Evolutionary conservation across 2,888 invertebrate genomes (phyloP).

Genomic region (Ophion ellenae): DNA sequence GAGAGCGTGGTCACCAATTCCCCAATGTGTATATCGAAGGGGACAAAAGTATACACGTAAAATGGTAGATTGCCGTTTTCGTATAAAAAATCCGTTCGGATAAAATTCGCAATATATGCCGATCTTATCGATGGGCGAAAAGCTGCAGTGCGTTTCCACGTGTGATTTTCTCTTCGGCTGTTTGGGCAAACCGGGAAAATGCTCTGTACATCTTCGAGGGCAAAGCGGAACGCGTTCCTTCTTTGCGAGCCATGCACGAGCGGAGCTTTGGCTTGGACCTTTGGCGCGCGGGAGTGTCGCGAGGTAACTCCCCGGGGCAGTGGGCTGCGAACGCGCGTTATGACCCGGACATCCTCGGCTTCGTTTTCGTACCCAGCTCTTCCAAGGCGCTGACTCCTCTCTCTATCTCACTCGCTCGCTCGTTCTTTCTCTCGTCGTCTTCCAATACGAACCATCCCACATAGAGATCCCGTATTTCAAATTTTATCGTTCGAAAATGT

Average conservation of each 20-base stretch:
- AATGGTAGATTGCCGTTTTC: too few species aligned
- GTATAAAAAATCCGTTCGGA: too few species aligned
- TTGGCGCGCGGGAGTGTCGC: slow-evolving; percentile 37
- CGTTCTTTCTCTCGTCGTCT: background rate
- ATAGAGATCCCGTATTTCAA: slow-evolving; percentile 79
- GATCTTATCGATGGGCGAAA: too few species aligned
- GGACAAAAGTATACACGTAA: background rate
- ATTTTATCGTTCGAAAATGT: slow-evolving; percentile 82
- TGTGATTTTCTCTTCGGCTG: too few species aligned
- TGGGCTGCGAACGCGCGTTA: slow-evolving; percentile 76
- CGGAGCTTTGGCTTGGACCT: slow-evolving; percentile 45
- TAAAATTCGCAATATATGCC: too few species aligned
- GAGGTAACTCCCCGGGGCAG: slow-evolving; percentile 73
- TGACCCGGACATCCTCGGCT: slow-evolving; percentile 80
- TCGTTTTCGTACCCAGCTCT: slow-evolving; percentile 65
- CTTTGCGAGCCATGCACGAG: slow-evolving; percentile 6
- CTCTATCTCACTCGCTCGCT: background rate
- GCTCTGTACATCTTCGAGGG: too few species aligned
- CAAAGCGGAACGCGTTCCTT: background rate
- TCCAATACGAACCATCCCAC: slow-evolving; percentile 31
- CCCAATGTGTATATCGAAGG: slow-evolving; percentile 23
- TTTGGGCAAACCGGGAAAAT: too few species aligned
- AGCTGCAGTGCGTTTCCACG: too few species aligned
- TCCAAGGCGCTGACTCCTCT: slow-evolving; percentile 42
- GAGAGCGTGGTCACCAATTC: slow-evolving; percentile 58